These are phyloP conservation scores for Invenusta paracnida DNA, from an alignment of 2,888 invertebrate species.

Conservation along the genomic window DNA sequence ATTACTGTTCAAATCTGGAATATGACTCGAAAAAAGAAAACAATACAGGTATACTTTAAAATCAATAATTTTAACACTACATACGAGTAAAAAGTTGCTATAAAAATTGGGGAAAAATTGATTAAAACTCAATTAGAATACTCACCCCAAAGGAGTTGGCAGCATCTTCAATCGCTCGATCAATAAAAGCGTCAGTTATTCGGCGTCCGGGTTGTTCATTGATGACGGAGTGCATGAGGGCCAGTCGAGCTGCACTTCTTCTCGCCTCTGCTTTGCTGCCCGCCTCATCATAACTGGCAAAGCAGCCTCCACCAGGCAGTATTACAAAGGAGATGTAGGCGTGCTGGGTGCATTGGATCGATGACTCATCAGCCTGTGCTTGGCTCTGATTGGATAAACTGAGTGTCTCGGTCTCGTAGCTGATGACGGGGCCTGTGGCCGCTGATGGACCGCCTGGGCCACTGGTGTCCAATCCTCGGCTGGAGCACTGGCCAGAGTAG, in stretches of 20 bases:
- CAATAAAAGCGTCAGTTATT: constrained; percentile 87
- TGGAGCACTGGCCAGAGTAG: constrained; percentile 63
- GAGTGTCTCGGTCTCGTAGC: constrained; percentile 87
- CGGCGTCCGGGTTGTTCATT: constrained; percentile 87
- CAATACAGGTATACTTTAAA: too few species aligned
- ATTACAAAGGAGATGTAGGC: constrained; percentile 69
- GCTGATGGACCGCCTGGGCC: constrained; percentile 62
- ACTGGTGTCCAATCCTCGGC: constrained; percentile 72
- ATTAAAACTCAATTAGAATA: not conserved
- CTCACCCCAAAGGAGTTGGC: constrained; percentile 67
- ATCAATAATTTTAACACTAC: too few species aligned
- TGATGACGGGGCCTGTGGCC: constrained; percentile 76
- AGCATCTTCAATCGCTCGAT: constrained; percentile 86
- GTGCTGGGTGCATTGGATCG: constrained; percentile 88
- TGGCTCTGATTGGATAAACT: not conserved
- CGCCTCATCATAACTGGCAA: constrained; percentile 75
- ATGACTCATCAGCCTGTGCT: constrained; percentile 68
- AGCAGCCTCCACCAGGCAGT: constrained; percentile 87
- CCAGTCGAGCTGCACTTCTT: constrained; percentile 87
- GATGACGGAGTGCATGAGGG: constrained; percentile 91
- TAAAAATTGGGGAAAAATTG: too few species aligned
- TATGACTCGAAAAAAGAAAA: too few species aligned
- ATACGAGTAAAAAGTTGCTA: too few species aligned
- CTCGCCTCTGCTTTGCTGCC: constrained; percentile 89
- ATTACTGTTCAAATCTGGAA: too few species aligned